Evolutionary conservation across 2,113 vertebrate species (phyloP), one percentile per base, ranked within the genome.

Genomic region (Actinemys pallida): DNA sequence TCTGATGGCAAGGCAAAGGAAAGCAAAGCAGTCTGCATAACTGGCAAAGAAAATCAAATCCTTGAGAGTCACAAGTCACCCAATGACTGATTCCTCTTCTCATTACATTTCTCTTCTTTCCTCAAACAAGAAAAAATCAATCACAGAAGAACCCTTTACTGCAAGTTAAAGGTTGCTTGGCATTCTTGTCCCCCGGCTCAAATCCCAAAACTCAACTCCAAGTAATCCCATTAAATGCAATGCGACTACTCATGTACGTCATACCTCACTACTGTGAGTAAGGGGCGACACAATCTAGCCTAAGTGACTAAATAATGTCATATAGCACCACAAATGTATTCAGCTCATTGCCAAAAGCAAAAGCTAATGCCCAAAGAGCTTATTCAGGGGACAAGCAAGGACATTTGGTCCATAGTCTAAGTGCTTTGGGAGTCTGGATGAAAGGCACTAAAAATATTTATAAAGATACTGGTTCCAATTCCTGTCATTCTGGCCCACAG

Each of bases 31-130:
- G 10, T 72, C 52, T 89, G 10, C 72, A 83, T 82, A 80, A 82
- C 91, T 56, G 84, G 65, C 76, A 96, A 93, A 69, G 62, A 69
- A 69, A 96, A 85, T 86, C 85, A 92, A 96, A 84, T 78, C 62
- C 81, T 96, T 88, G 35, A 94, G 93, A 94, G 92, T 86, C 54
- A 76, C 62, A 84, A 81, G 82, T 88, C 75, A 86, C 29, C 39
- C 86, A 76, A 45, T 1, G 27, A 56, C 54, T 52, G 10, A 1
- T 47, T 93, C 91, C 89, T 88, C 83, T 27, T 89, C 85, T 94
- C 87, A 27, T 62, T 52, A 2, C 27, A 5, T 2, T 53, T 35
- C 8, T 56, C 42, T 8, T 27, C 25, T 4, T 47, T 87, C 56
- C 62, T 62, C 27, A 65, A 0, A 12, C 56, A 65, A 49, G 72